Evolutionary conservation across 1,140 invertebrate species (phyloP).

Genomic region (Ostrea denselamellosa): DNA sequence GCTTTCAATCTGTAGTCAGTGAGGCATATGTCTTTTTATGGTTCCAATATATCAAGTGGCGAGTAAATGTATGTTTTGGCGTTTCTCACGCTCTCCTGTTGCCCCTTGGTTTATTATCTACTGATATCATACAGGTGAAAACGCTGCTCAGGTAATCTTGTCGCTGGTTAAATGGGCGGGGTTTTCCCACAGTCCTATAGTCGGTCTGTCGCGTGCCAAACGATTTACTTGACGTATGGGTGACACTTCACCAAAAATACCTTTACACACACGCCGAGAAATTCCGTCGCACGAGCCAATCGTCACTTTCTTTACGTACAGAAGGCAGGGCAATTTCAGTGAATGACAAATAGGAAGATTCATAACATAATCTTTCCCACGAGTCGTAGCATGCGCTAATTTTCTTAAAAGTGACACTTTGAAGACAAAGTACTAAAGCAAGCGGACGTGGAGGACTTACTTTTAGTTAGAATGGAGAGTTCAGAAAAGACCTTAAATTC

Average conservation of each 20-base stretch:
- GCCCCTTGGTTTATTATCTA: slow-evolving; percentile 41
- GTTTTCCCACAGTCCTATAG: slow-evolving; percentile 50
- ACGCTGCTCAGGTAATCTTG: slow-evolving; percentile 44
- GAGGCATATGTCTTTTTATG: slow-evolving; percentile 46
- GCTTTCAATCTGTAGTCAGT: slow-evolving; percentile 48
- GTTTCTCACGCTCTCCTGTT: slow-evolving; percentile 51
- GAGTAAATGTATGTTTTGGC: slow-evolving; percentile 48
- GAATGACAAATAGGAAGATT: slow-evolving; percentile 16
- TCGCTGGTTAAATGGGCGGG: slow-evolving; percentile 47
- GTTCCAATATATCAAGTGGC: slow-evolving; percentile 48
- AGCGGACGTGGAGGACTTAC: not conserved
- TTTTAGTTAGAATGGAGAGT: not conserved
- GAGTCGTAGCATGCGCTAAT: slow-evolving; percentile 29
- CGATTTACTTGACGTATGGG: slow-evolving; percentile 28
- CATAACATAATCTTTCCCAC: slow-evolving; percentile 34
- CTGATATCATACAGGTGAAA: slow-evolving; percentile 40
- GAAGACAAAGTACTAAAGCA: slow-evolving; percentile 9
- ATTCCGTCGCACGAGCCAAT: slow-evolving; percentile 31
- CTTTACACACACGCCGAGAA: slow-evolving; percentile 22
- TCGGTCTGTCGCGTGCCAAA: slow-evolving; percentile 53
- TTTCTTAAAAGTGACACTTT: slow-evolving; percentile 24
- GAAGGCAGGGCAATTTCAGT: not conserved
- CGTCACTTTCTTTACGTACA: slow-evolving; percentile 1
- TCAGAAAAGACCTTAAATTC: slow-evolving; percentile 22
- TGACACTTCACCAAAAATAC: slow-evolving; percentile 43